phyloP scores from a whole-genome alignment of 2,888 invertebrate species.

The Phaedon cochleariae region DNA sequence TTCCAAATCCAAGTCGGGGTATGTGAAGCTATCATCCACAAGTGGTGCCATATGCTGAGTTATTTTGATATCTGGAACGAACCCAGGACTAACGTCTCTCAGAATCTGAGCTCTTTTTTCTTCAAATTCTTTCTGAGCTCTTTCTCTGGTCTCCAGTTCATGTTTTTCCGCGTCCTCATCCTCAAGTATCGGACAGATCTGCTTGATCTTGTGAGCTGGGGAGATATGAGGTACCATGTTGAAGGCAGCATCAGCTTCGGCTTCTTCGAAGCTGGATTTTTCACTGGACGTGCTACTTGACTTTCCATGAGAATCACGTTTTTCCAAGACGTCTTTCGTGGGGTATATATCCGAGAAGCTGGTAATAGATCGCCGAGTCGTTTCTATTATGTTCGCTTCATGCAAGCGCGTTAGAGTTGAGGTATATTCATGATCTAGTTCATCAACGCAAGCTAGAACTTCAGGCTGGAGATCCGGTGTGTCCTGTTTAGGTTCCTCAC shows the following conservation, averaged over 20 bases:
- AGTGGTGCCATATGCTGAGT: constrained; percentile 68
- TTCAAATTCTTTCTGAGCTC: constrained; percentile 58
- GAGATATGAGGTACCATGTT: constrained; percentile 63
- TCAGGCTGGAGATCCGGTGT: constrained; percentile 57
- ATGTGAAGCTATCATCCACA: constrained; percentile 61
- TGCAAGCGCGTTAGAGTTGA: constrained; percentile 53
- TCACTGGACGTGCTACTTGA: constrained; percentile 60
- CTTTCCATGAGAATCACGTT: constrained; percentile 58
- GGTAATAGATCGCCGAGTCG: constrained; percentile 53
- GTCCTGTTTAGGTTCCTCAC: constrained; percentile 59
- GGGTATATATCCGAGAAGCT: constrained; percentile 56
- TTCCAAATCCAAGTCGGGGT: constrained; percentile 64
- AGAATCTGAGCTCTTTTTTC: constrained; percentile 60
- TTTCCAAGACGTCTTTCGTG: constrained; percentile 51
- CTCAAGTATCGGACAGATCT: constrained; percentile 63
- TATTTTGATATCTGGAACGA: constrained; percentile 71
- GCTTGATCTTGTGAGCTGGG: constrained; percentile 61
- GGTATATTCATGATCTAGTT: constrained; percentile 60
- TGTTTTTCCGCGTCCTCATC: constrained; percentile 65
- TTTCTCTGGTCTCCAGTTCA: constrained; percentile 63
- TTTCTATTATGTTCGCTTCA: constrained; percentile 50
- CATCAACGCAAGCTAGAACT: constrained; percentile 58
- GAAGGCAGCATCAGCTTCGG: constrained; percentile 64
- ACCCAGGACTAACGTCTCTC: constrained; percentile 69
- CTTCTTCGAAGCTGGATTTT: constrained; percentile 63